These are phyloP conservation scores for Myiozetetes cayanensis DNA, from an alignment of 2,113 vertebrate species.

Conservation along the genomic window DNA sequence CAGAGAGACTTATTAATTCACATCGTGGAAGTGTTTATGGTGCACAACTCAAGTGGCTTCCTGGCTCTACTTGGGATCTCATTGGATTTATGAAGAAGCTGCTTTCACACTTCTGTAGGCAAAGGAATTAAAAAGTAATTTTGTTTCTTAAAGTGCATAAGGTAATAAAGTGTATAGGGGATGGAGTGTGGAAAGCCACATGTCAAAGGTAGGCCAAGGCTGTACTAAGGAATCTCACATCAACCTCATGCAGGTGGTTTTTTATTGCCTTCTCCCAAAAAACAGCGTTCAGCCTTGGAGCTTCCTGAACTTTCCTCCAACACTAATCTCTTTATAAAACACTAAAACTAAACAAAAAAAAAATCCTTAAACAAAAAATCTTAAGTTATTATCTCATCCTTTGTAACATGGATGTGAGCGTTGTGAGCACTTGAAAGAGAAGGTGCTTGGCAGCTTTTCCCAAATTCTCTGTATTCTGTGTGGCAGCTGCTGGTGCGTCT, in stretches of 20 bases:
- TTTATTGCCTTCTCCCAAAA: neutral
- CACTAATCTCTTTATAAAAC: neutral
- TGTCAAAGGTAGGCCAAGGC: neutral
- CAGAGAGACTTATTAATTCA: constrained; percentile 38
- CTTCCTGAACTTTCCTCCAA: neutral
- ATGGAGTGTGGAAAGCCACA: neutral
- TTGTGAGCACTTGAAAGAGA: neutral
- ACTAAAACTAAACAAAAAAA: neutral
- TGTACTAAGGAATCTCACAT: neutral
- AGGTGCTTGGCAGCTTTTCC: neutral
- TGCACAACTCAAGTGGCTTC: constrained; percentile 27
- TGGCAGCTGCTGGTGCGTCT: neutral
- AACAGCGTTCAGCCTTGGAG: neutral
- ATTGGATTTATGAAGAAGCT: neutral
- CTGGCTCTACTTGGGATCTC: constrained; percentile 17
- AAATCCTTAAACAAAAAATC: neutral
- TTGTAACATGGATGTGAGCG: neutral
- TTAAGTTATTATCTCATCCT: neutral
- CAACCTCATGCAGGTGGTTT: neutral
- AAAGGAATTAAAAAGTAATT: neutral
- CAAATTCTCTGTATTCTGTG: neutral
- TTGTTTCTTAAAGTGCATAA: neutral
- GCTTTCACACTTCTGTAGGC: neutral
- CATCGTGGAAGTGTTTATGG: neutral
- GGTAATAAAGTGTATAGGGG: neutral